phyloP scores from a whole-genome alignment of 92 coral and sea anemone species.

The Desmophyllum pertusum region DNA sequence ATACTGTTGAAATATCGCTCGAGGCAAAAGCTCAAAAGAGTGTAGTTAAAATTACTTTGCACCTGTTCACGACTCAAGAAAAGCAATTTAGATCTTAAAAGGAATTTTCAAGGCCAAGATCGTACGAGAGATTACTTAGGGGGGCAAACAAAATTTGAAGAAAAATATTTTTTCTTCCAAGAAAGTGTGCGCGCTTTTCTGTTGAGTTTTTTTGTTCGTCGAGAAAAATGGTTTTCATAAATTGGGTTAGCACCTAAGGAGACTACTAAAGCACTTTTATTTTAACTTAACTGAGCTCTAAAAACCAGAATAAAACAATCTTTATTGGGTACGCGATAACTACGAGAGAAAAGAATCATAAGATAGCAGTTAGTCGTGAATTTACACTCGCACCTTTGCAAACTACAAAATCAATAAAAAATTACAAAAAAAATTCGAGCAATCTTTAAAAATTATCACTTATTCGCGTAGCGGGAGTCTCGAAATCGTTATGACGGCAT shows the following conservation, averaged over 20 bases:
- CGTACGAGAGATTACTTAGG: conserved; percentile 19
- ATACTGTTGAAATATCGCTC: conserved; percentile 25
- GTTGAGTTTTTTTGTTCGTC: conserved; percentile 15
- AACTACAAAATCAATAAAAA: background rate
- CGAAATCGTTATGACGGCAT: background rate
- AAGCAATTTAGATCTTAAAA: conserved; percentile 27
- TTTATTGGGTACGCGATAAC: conserved; percentile 30
- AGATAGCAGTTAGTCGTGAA: conserved; percentile 25
- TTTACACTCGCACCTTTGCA: conserved; percentile 18
- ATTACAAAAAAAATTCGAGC: conserved; percentile 3
- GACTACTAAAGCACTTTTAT: conserved; percentile 31
- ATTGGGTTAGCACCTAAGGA: conserved; percentile 39
- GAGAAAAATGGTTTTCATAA: conserved; percentile 10
- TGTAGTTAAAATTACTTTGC: conserved; percentile 5
- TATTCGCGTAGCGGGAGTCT: conserved; percentile 27
- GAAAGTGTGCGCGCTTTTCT: conserved; percentile 15
- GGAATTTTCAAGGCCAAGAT: conserved; percentile 27
- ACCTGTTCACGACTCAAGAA: conserved; percentile 13
- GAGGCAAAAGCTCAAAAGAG: conserved; percentile 14
- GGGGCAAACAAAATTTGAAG: background rate
- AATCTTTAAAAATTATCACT: conserved; percentile 25
- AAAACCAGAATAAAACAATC: conserved; percentile 29
- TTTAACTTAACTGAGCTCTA: conserved; percentile 31
- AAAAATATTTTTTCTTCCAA: background rate
- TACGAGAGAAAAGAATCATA: conserved; percentile 2